phyloP scores from a whole-genome alignment of 1,140 invertebrate genomes.

The Triops cancriformis region DNA sequence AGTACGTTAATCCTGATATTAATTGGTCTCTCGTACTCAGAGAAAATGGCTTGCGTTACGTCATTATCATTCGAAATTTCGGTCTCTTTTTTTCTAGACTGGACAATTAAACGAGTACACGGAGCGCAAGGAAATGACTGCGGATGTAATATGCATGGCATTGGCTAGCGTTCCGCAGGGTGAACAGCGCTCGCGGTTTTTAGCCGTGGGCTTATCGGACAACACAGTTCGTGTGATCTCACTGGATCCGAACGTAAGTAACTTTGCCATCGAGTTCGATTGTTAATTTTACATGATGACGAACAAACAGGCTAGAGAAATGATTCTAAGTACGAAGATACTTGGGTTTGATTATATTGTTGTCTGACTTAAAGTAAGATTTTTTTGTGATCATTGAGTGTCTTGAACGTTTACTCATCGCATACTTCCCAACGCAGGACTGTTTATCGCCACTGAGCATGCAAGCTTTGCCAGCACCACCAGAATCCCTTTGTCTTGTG shows the following conservation, averaged over 20 bases:
- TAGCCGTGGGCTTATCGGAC: conserved; percentile 92
- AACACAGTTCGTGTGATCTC: conserved; percentile 97
- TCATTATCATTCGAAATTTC: background rate
- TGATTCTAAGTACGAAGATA: background rate
- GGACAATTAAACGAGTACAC: conserved; percentile 98
- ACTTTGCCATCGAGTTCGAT: conserved; percentile 15
- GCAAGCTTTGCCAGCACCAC: conserved; percentile 91
- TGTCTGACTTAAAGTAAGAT: background rate
- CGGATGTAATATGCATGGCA: conserved; percentile 98
- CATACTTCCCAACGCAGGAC: conserved; percentile 45
- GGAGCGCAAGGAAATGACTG: conserved; percentile 90
- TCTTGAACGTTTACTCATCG: background rate
- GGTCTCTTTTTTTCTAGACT: conserved; percentile 53
- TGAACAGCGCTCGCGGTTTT: conserved; percentile 90
- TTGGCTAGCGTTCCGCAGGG: conserved; percentile 88
- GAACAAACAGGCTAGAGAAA: conserved; percentile 23
- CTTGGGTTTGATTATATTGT: background rate
- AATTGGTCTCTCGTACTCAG: background rate
- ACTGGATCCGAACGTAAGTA: conserved; percentile 76
- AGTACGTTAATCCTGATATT: background rate
- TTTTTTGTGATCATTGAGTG: background rate
- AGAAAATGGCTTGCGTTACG: background rate
- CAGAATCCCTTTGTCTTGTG: conserved; percentile 94
- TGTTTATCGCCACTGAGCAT: conserved; percentile 88
- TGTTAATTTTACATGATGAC: conserved; percentile 21